Conservation (phyloP, 2,113 vertebrate genomes). For the Triplophysa tibetana region DNA sequence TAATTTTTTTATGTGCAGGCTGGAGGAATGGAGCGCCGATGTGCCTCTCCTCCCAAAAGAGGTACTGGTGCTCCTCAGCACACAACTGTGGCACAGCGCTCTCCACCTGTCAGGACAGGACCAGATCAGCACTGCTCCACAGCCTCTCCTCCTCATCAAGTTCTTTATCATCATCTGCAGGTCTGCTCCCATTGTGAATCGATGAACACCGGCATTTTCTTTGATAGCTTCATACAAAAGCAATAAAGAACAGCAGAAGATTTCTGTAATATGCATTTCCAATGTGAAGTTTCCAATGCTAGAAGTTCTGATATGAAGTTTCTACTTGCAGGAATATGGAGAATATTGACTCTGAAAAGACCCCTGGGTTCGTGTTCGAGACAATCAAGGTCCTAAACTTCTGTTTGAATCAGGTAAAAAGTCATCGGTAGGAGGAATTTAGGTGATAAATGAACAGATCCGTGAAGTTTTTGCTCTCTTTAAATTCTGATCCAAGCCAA, state of each 20-base stretch:
- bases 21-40: slow-evolving; percentile 81
- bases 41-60: slow-evolving; percentile 84
- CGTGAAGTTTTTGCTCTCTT: too few species aligned
- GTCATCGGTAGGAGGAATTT: not conserved
- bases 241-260: too few species aligned
- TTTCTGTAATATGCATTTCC: not conserved
- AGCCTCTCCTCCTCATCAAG: slow-evolving; percentile 86
- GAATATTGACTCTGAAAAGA: slow-evolving; percentile 82
- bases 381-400: slow-evolving; percentile 81
- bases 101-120: slow-evolving; percentile 66
- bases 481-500: too few species aligned
- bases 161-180: slow-evolving; percentile 94
- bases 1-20: slow-evolving; percentile 65
- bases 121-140: slow-evolving; percentile 65
- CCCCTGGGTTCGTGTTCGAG: slow-evolving; percentile 78
- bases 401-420: slow-evolving; percentile 78
- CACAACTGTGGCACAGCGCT: slow-evolving; percentile 75
- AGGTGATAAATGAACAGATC: too few species aligned
- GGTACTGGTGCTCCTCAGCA: slow-evolving; percentile 80
- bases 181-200: slow-evolving; percentile 60
- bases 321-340: slow-evolving; percentile 82
- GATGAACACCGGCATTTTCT: not conserved
- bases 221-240: not conserved
- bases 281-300: not conserved
- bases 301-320: not conserved